A percentile compares a stretch with the other conserved stretches of the same genome.
Evolutionary conservation across 2,797 vertebrate genomes (phyloP).

Genomic region (Lophius americanus): DNA sequence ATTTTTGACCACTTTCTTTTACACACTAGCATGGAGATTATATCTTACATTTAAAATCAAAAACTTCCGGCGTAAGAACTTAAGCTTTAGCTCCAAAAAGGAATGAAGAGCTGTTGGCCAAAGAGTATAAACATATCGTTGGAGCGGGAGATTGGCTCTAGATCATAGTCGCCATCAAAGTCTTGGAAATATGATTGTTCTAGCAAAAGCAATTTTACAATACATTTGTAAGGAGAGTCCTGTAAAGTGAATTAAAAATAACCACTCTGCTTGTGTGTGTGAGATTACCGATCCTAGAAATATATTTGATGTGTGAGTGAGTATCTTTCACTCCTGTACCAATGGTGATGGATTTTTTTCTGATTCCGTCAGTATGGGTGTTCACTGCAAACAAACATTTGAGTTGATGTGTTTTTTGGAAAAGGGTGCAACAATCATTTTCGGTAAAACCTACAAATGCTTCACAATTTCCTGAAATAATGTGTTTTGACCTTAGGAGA

Average conservation of each 20-base stretch:
- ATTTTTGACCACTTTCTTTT: too few species aligned
- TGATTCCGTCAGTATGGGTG: background rate
- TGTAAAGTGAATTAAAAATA: background rate
- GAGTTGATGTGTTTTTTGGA: background rate
- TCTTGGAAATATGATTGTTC: background rate
- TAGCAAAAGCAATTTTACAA: background rate
- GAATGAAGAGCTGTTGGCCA: background rate
- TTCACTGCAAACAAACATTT: background rate
- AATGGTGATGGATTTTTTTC: background rate
- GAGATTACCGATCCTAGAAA: constrained; percentile 34
- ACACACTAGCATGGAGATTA: too few species aligned
- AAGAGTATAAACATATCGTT: background rate
- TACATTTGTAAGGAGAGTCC: background rate
- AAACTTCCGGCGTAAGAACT: background rate
- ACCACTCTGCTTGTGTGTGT: background rate
- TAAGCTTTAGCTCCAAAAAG: background rate
- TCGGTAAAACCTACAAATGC: background rate
- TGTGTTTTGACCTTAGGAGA: background rate
- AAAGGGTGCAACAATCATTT: background rate
- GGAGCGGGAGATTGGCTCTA: background rate
- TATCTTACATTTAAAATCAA: background rate
- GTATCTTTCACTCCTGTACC: background rate
- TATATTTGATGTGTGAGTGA: background rate
- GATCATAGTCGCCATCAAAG: background rate
- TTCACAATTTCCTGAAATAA: constrained; percentile 2